Base-by-base conservation (phyloP, 2,113 vertebrate genomes). In the Lucifuga dentata region DNA sequence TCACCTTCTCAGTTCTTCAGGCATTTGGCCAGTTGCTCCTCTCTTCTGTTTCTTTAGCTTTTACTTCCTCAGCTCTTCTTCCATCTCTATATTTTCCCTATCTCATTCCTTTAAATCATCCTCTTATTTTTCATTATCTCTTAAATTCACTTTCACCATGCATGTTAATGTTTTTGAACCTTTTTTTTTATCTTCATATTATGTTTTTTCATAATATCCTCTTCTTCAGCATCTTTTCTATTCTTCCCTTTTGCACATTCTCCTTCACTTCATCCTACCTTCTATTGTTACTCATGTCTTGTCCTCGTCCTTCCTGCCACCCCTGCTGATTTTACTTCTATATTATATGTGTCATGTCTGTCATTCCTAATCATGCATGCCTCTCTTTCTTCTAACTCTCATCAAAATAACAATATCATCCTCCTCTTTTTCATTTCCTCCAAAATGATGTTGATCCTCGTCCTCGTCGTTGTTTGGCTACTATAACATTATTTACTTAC, bases 381-480 rank as follows among this genome's bases (percentile, higher is more conserved):
- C 3, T 44, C 19, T 49, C 20, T 36, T 50, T 53, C 29, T n/a
- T n/a, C 17, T 53, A 44, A 23, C 21, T 15, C 62, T n/a, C n/a
- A n/a, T n/a, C n/a, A n/a, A n/a, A n/a, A n/a, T n/a, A n/a, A n/a
- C n/a, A n/a, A n/a, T n/a, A n/a, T n/a, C n/a, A n/a, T n/a, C n/a
- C n/a, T n/a, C n/a, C n/a, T n/a, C n/a, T n/a, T n/a, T n/a, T n/a
- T n/a, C n/a, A n/a, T n/a, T n/a, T n/a, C n/a, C n/a, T n/a, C n/a
- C n/a, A n/a, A n/a, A n/a, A n/a, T n/a, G n/a, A n/a, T n/a, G n/a
- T n/a, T n/a, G n/a, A n/a, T n/a, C n/a, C n/a, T n/a, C n/a, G n/a
- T n/a, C n/a, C n/a, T n/a, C n/a, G n/a, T n/a, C n/a, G n/a, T n/a
- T n/a, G n/a, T n/a, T n/a, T n/a, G n/a, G n/a, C n/a, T n/a, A n/a